phyloP scores from a whole-genome alignment of 2,113 vertebrate genomes.

The Synodontis membranacea region DNA sequence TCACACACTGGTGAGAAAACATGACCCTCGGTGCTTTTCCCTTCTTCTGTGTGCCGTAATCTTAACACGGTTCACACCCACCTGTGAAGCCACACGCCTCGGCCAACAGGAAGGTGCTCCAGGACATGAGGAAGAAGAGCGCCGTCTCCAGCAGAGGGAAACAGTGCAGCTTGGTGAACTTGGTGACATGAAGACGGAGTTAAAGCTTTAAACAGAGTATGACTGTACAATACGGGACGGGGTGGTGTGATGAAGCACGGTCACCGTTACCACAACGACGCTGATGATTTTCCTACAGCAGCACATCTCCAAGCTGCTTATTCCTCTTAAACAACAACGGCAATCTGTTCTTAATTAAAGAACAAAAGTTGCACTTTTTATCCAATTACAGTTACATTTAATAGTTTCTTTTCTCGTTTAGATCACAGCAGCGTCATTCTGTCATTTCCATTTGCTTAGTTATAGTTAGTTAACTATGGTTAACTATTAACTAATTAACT shows the following conservation, averaged over 20 bases:
- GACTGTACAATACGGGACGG: neutral
- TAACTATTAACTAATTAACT: too few species aligned
- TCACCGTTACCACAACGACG: neutral
- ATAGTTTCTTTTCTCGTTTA: neutral
- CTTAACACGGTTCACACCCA: slow-evolving; percentile 59
- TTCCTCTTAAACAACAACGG: neutral
- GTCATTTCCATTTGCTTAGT: too few species aligned
- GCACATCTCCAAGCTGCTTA: neutral
- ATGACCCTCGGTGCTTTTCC: neutral
- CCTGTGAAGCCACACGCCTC: slow-evolving; percentile 98
- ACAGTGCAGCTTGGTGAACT: slow-evolving; percentile 97
- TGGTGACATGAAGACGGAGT: slow-evolving; percentile 85
- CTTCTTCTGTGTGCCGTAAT: neutral
- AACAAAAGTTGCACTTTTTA: neutral
- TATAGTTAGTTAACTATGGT: too few species aligned
- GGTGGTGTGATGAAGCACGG: neutral
- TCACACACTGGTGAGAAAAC: neutral
- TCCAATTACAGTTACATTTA: neutral
- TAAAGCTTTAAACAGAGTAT: slow-evolving; percentile 68
- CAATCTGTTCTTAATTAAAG: neutral
- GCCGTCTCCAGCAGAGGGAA: slow-evolving; percentile 98
- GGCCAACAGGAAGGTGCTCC: slow-evolving; percentile 96
- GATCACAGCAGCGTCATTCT: neutral
- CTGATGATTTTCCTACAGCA: neutral
- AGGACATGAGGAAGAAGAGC: slow-evolving; percentile 98